Conservation (phyloP, 2,888 invertebrate genomes). For the Pyrocoelia pectoralis region DNA sequence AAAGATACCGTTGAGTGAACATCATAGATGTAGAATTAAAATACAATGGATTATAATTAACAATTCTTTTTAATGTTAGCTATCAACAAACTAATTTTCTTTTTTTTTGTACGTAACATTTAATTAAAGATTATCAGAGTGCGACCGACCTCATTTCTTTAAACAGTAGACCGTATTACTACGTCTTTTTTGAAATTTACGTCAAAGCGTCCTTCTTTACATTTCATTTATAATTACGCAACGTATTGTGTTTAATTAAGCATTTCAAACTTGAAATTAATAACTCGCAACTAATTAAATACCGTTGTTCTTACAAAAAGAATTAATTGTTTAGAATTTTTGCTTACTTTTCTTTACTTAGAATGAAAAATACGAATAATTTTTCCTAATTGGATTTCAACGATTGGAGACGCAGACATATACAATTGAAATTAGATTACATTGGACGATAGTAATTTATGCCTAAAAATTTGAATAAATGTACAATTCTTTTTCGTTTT, state of each 20-base stretch:
- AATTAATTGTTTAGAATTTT: too few relatives aligned
- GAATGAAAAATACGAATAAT: too few relatives aligned
- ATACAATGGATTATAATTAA: not conserved
- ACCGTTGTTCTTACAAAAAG: too few relatives aligned
- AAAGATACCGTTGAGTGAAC: not conserved
- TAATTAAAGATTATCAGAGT: conserved; percentile 2
- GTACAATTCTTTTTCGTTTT: too few relatives aligned
- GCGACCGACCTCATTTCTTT: conserved; percentile 2
- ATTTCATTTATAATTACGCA: not conserved
- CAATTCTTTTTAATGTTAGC: not conserved
- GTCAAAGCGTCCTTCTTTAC: not conserved
- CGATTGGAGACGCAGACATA: too few relatives aligned
- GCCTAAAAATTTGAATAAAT: too few relatives aligned
- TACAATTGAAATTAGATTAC: too few relatives aligned
- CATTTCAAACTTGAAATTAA: too few relatives aligned
- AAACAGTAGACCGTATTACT: conserved; percentile 1
- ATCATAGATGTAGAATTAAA: not conserved
- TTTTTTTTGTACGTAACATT: not conserved
- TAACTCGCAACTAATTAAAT: too few relatives aligned
- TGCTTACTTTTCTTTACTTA: too few relatives aligned
- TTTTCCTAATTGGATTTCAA: too few relatives aligned
- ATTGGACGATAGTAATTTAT: too few relatives aligned
- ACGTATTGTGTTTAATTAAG: not conserved
- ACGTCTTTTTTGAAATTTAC: not conserved
- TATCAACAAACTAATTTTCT: conserved; percentile 7